A percentile compares a stretch with the other conserved stretches of the same genome.
Conservation (phyloP, 2,888 invertebrate species). For the Leucozona laternaria region DNA sequence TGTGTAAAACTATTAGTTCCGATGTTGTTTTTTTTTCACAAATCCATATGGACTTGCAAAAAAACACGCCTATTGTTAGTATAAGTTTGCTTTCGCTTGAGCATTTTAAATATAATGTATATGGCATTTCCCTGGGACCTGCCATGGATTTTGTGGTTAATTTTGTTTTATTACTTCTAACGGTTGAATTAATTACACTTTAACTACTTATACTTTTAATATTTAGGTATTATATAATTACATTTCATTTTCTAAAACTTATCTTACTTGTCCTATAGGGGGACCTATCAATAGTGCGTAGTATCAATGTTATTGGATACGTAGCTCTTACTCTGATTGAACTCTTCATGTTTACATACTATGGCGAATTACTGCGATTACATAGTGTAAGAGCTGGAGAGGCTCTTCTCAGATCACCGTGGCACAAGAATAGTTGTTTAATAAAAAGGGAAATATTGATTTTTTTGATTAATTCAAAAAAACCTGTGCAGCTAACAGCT, state of each 20-base stretch:
- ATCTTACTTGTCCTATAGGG: slow-evolving; percentile 55
- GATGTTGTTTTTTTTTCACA: too few relatives aligned
- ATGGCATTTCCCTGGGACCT: too few relatives aligned
- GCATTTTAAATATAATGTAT: too few relatives aligned
- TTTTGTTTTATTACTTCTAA: too few relatives aligned
- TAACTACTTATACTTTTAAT: too few relatives aligned
- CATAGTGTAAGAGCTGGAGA: slow-evolving; percentile 81
- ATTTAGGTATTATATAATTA: too few relatives aligned
- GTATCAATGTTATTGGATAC: slow-evolving; percentile 80
- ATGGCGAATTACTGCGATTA: slow-evolving; percentile 79
- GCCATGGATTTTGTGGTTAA: too few relatives aligned
- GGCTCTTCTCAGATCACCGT: slow-evolving; percentile 80
- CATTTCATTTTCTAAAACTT: background rate
- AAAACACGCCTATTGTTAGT: too few relatives aligned
- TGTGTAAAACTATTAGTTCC: too few relatives aligned
- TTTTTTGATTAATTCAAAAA: slow-evolving; percentile 79
- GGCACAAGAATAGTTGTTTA: slow-evolving; percentile 78
- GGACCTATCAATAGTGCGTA: slow-evolving; percentile 77
- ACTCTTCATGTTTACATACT: slow-evolving; percentile 81
- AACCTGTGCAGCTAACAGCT: slow-evolving; percentile 80
- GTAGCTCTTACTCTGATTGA: slow-evolving; percentile 79
- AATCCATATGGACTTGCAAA: too few relatives aligned
- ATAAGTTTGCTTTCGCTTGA: too few relatives aligned
- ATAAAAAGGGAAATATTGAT: slow-evolving; percentile 80
- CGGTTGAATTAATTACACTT: too few relatives aligned